Evolutionary conservation across 2,888 invertebrate genomes (phyloP).

Genomic region (Ochropacha duplaris): DNA sequence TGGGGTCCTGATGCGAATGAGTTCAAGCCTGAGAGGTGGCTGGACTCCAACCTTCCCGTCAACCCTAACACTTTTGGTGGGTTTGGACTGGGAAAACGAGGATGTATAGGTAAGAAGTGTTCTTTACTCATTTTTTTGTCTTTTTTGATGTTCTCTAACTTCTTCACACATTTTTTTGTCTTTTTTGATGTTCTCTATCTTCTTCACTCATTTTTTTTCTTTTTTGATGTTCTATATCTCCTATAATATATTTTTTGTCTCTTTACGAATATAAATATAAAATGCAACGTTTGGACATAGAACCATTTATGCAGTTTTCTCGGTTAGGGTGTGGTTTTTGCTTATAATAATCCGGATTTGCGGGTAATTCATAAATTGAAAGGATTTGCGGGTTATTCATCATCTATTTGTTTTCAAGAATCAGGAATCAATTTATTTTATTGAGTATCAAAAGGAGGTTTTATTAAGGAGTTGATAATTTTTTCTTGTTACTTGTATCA

Average conservation of each 20-base stretch:
- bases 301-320: no score
- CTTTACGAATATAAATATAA: no score
- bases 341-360: no score
- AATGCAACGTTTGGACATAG: no score
- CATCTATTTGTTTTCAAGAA: no score
- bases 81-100: constrained; percentile 25
- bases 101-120: constrained; percentile 23
- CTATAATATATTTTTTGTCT: no score
- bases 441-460: no score
- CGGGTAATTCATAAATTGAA: no score
- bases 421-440: no score
- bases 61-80: constrained; percentile 22
- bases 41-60: constrained; percentile 7
- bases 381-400: no score
- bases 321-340: no score
- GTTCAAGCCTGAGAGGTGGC: constrained; percentile 31
- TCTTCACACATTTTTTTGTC: neutral
- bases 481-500: neutral
- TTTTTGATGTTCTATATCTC: neutral
- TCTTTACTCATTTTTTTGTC: neutral
- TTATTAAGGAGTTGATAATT: no score
- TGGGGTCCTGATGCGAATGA: constrained; percentile 28
- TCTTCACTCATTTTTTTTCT: neutral
- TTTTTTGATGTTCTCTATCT: neutral
- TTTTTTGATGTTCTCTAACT: neutral